Base-by-base conservation (phyloP, 2,113 vertebrate genomes). In the Sterna hirundo region DNA sequence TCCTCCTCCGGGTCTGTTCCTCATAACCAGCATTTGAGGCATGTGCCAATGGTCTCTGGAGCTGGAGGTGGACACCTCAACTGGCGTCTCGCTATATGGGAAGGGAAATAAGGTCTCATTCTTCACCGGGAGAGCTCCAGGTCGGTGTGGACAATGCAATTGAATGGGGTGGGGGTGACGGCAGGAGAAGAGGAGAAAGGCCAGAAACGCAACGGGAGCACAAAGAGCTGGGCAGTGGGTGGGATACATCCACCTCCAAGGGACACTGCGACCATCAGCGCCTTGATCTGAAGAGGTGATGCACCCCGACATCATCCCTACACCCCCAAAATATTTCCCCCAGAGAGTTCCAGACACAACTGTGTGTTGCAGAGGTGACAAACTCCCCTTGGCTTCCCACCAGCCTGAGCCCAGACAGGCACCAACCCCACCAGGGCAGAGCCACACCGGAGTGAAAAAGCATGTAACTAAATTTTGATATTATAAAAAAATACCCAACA, bases 401-500 rank as follows among this genome's bases (percentile, higher is more conserved):
- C 66, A 47, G 18, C 70, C 38, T 27, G 20, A 76, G 38, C 54
- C 61, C 54, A 27, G 13, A 10, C 15, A 30, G 47, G 32, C n/a
- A 23, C n/a, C 69, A 2, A 4, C 14, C 62, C 75, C 10, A 1
- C 11, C 21, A 5, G 58, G 64, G 23, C 42, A 78, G 55, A 27
- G 19, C 46, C 10, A 1, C 47, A 1, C 14, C 15, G 1, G 55
- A 6, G 20, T 34, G 36, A 13, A 7, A 42, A 54, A 21, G 47
- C 21, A 6, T 2, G 19, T 3, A 20, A 17, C 15, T 17, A 1
- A 14, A 60, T n/a, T 54, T 11, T 26, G 47, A 4, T 2, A 1
- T 9, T 20, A 10, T 5, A 9, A 13, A 60, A 65, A 40, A 74
- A 30, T 5, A 34, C 2, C 58, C 4, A 0, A 46, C 5, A 15